Evolutionary conservation across 2,797 vertebrate species (phyloP), one percentile per base, ranked within the genome.

Genomic region (Peromyscus nudipes): DNA sequence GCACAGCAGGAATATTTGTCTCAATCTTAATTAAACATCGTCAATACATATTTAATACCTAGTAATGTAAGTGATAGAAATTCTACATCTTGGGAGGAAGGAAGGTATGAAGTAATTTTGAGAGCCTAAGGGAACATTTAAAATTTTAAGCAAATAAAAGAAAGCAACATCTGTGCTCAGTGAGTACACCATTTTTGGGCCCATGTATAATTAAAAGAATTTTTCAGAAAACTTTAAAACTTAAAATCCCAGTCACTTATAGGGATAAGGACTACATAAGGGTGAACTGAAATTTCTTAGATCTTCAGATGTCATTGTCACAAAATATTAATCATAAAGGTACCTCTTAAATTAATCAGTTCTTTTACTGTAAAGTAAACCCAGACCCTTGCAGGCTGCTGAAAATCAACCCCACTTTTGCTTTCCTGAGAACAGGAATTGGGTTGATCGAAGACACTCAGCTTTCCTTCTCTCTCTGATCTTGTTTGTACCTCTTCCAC

Each of bases 301-400:
- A 46, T 87, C 64, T 82, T 85, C 37, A 62, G 4, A 75, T 64
- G 62, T 57, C 21, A 49, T n/a, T 73, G 31, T 83, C 40, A 75
- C 9, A n/a, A 82, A 73, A 23, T 46, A 49, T 88, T 79, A 77
- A 94, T 62, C 7, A 75, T 40, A 69, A 83, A 79, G 43, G 49
- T 95, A 77, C 62, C 23, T 80, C 91, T 95, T 92, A 57, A 86
- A 31, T 57, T 62, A 80, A 90, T 65, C 17, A 71, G 13, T 40
- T 52, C 37, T 94, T 37, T 93, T 88, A 69, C 67, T 84, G 55
- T 65, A 92, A 95, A 76, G n/a, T 80, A 96, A 91, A 88, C 4
- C 4, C 12, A 71, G 9, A 17, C 49, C 21, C 6, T 49, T 34
- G 23, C 21, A 89, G 67, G n/a, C 62, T 95, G 14, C 62, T 27